phyloP scores from a whole-genome alignment of 2,888 invertebrate genomes.

The Nomada flava region DNA sequence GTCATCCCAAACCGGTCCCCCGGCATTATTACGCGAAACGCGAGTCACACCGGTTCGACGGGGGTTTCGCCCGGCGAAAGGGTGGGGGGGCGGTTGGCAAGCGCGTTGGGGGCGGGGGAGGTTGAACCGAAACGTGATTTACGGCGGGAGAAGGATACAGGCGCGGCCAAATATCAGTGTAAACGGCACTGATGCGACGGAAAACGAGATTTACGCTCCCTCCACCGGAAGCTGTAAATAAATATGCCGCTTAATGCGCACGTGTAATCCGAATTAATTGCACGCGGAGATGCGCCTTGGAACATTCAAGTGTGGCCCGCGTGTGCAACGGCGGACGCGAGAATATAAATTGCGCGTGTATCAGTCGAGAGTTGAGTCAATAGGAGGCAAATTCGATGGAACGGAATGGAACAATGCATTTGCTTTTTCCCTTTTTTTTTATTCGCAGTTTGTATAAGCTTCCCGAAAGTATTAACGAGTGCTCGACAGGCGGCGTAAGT shows the following conservation, averaged over 20 bases:
- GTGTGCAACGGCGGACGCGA: neutral
- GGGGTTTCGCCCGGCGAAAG: too few relatives aligned
- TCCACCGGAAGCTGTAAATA: conserved; percentile 74
- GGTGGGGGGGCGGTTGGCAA: neutral
- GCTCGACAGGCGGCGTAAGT: too few relatives aligned
- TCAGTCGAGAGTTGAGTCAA: conserved; percentile 14
- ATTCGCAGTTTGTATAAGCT: too few relatives aligned
- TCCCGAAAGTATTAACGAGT: too few relatives aligned
- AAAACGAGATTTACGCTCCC: conserved; percentile 76
- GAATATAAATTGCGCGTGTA: conserved; percentile 19
- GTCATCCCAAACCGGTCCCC: conserved; percentile 54
- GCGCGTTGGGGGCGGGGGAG: neutral
- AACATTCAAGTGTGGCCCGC: neutral
- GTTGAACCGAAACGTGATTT: conserved; percentile 64
- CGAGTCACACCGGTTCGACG: conserved; percentile 16
- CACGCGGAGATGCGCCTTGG: neutral
- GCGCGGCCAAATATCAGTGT: conserved; percentile 67
- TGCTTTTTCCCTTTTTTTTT: too few relatives aligned
- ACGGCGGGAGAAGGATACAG: conserved; percentile 53
- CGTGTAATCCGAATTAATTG: conserved; percentile 44
- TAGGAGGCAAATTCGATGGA: conserved; percentile 6
- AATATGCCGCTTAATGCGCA: conserved; percentile 56
- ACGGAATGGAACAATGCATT: conserved; percentile 22
- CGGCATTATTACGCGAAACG: conserved; percentile 55
- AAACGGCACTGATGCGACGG: conserved; percentile 76